Evolutionary conservation across 2,797 vertebrate genomes (phyloP), one percentile per base, ranked within the genome.

Genomic region (Anableps anableps): DNA sequence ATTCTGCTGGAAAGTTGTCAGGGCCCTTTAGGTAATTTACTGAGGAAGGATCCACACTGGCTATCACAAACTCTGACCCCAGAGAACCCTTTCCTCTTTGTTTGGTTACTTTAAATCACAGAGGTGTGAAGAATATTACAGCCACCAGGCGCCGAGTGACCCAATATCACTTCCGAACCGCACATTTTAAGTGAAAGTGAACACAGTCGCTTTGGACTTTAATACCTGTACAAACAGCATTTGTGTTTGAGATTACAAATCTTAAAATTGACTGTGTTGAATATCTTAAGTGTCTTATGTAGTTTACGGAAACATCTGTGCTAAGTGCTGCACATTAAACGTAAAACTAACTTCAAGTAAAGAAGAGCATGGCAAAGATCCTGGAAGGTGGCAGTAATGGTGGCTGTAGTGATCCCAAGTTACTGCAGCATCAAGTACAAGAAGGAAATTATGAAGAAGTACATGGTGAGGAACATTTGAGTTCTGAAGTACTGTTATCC

Each of bases 1-100:
- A 95, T 93, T 94, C 94, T 91, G 94, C 91, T 93, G 91, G 93
- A 95, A 96, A 95, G 94, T 95, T 96, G 95, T 95, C 95, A 93
- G 89, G 85, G 80, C 74, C 85, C 75, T 73, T 95, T 93, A 92
- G 93, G 96, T 96, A 96, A 96, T 96, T 96, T 95, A 96, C 90
- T 80, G 77, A 83, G 88, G 84, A 91, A 91, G 94, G 93, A 94
- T 95, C 93, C 90, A 90, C 55, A 34, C 83, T 84, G 93, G 86
- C 88, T 85, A 85, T 87, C 73, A 11, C 80, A 74, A 75, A 83
- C 78, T 78, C 64, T 81, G 87, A 83, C 89, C 88, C 80, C 89
- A 4, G 86, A 88, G 86, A 85, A 89, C 90, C 78, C 74, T 60
- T 85, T 80, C 2, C 84, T 86, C 88, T 91, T 89, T 94, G 91